These are phyloP conservation scores for Trichosurus vulpecula DNA, from an alignment of 2,797 vertebrate genomes.

Conservation along the genomic window DNA sequence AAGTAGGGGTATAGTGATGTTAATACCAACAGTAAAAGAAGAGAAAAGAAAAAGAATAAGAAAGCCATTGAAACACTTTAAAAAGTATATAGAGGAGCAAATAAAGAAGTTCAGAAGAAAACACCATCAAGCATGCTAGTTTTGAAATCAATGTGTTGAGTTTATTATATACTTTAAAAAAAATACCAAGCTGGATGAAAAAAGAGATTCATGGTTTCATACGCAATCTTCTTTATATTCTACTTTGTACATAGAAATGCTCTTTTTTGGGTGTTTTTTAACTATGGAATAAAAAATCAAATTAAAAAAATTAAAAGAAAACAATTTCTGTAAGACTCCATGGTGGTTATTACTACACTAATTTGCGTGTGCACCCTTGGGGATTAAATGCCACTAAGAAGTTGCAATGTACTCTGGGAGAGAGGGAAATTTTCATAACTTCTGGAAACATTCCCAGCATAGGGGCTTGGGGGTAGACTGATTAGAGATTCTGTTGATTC, in stretches of 20 bases:
- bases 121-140: neutral
- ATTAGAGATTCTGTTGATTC: neutral
- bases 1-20: neutral
- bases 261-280: neutral
- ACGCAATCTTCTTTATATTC: neutral
- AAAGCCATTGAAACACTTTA: neutral
- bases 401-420: neutral
- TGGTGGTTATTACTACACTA: neutral
- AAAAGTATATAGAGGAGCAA: neutral
- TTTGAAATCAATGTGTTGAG: neutral
- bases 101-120: neutral
- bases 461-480: neutral
- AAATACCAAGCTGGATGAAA: no score
- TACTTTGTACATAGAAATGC: neutral
- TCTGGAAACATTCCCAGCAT: neutral
- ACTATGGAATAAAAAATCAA: neutral
- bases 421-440: neutral
- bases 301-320: neutral
- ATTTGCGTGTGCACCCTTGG: neutral
- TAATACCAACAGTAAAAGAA: neutral
- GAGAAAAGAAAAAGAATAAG: no score
- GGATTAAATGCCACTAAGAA: neutral
- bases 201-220: no score
- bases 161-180: neutral
- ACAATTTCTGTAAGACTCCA: no score